Base-by-base conservation (phyloP, 2,113 vertebrate genomes). In the Anser brachyrhynchus region DNA sequence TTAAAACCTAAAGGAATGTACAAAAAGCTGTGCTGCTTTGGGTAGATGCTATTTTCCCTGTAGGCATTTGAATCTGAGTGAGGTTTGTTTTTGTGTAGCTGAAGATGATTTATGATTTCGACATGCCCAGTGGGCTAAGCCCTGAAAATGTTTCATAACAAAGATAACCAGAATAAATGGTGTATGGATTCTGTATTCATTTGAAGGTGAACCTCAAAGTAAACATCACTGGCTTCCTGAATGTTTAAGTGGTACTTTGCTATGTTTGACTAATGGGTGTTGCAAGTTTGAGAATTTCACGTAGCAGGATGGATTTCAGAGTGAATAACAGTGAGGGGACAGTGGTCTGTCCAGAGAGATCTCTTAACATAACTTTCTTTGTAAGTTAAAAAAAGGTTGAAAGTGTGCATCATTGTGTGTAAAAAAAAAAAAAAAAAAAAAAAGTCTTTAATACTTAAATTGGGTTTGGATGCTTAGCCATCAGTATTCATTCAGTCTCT, bases 51-150 rank as follows among this genome's bases (percentile, higher is more conserved):
- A 6, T 95, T 94, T 91, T 94, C 46, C 94, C 90, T 95, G 62
- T 49, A 82, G 97, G 92, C 86, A 7, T 89, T 93, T 90, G 89
- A 96, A 92, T 80, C 74, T 90, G 88, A 87, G 35, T 62, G 37
- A 85, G 78, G 39, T 33, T 94, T 90, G 73, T 61, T 96, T 98
- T 97, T 97, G 69, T 97, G 29, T 79, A 93, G 86, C 76, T 1
- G 1, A 90, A 94, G 81, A 85, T 97, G 91, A 97, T 97, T 96
- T 96, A 95, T 97, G 84, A 97, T 98, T 98, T 98, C 95, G 96
- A 75, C 86, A 89, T 97, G 84, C 93, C 95, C 93, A 90, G 77
- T 83, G 93, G 96, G 96, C 91, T 97, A 95, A 97, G 92, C 78
- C 69, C 90, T 93, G 85, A 96, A 96, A 98, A 95, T 64, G n/a